Evolutionary conservation across 2,888 invertebrate species (phyloP).

Genomic region (Clitarchus hookeri): DNA sequence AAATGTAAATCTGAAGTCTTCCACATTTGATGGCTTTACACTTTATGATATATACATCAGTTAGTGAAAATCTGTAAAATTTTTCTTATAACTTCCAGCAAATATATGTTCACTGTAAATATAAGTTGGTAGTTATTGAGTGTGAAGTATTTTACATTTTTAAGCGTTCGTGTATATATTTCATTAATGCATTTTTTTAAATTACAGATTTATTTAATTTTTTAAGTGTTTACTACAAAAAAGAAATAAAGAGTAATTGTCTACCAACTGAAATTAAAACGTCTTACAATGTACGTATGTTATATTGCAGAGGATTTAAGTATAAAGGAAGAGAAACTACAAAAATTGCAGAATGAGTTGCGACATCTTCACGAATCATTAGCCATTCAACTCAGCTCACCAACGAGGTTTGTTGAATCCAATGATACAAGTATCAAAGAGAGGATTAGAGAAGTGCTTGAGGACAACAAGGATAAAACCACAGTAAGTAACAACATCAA

Average conservation of each 20-base stretch:
- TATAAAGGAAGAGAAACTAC: constrained; percentile 70
- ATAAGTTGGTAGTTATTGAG: too few species aligned
- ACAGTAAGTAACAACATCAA: constrained; percentile 61
- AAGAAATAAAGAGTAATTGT: neutral
- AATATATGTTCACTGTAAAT: too few species aligned
- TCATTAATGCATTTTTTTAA: too few species aligned
- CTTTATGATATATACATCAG: too few species aligned
- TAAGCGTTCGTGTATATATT: too few species aligned
- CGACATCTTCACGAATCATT: constrained; percentile 72
- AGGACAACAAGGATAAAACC: constrained; percentile 76
- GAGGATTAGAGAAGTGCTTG: constrained; percentile 73
- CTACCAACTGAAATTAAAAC: neutral
- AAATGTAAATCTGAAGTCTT: too few species aligned
- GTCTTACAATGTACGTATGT: neutral
- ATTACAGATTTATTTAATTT: too few species aligned
- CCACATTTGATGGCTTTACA: too few species aligned
- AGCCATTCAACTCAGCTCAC: constrained; percentile 71
- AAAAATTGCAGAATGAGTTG: constrained; percentile 68
- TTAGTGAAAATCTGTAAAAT: too few species aligned
- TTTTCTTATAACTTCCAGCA: too few species aligned
- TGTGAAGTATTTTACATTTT: too few species aligned
- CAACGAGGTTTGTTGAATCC: constrained; percentile 75
- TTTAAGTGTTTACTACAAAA: too few species aligned
- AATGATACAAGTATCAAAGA: constrained; percentile 80
- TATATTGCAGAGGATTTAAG: constrained; percentile 66